Conservation (phyloP, 2,113 vertebrate species). For the Laterallus jamaicensis region DNA sequence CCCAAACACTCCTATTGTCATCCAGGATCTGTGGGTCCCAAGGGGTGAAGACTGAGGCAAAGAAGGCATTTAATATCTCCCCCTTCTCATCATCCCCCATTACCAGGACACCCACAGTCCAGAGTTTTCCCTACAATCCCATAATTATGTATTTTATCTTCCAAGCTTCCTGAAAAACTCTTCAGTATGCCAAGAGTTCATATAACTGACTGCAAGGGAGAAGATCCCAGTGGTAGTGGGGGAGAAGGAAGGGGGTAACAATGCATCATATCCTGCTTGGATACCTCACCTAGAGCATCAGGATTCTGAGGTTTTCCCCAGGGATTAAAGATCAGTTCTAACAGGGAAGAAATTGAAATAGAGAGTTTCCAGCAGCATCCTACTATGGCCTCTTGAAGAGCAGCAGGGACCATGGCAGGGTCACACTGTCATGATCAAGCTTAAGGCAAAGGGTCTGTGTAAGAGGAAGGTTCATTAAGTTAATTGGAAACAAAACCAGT, state of each 20-base stretch:
- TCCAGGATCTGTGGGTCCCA: too few species aligned
- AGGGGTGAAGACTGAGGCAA: too few species aligned
- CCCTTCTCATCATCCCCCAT: too few species aligned
- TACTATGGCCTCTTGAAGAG: neutral
- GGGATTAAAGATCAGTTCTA: neutral
- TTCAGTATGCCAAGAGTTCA: neutral
- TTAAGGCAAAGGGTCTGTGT: too few species aligned
- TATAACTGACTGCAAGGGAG: neutral
- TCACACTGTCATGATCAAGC: neutral
- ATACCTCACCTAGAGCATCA: neutral
- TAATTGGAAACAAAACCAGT: neutral
- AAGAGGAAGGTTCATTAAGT: neutral
- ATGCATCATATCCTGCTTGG: rapidly evolving
- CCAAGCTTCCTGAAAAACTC: neutral
- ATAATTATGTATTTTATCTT: neutral
- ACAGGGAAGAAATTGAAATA: neutral
- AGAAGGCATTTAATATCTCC: too few species aligned
- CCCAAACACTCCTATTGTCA: too few species aligned
- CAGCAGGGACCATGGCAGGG: neutral
- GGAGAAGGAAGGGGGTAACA: neutral
- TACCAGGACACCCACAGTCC: neutral
- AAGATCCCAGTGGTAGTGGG: neutral
- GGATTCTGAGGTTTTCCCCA: neutral
- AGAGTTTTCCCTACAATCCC: neutral
- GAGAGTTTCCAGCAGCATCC: neutral